These are phyloP conservation scores for Narcine bancroftii DNA, from an alignment of 2,113 vertebrate species.

Conservation along the genomic window DNA sequence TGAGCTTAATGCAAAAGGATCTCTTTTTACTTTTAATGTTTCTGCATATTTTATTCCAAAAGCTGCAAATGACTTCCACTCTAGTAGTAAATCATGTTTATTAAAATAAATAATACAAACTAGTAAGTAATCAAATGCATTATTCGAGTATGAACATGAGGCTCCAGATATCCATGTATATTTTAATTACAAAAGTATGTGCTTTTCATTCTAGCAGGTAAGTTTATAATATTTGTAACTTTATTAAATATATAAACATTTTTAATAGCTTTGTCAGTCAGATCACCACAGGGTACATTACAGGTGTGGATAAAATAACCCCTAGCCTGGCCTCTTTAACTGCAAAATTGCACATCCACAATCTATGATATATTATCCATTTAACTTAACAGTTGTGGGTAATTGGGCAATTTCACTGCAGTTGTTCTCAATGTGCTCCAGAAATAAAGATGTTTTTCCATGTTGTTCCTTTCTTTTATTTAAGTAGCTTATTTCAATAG, in stretches of 20 bases:
- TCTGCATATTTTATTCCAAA: not conserved
- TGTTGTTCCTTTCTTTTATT: not conserved
- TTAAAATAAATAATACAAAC: not conserved
- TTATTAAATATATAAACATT: not conserved
- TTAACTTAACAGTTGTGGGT: not conserved
- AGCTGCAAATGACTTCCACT: not conserved
- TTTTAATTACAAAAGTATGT: not conserved
- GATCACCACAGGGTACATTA: not conserved
- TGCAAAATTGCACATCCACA: not conserved
- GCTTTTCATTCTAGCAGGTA: not conserved
- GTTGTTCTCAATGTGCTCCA: not conserved
- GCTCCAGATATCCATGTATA: not conserved
- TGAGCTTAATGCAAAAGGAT: not conserved
- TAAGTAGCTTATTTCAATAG: not conserved
- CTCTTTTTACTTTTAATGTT: not conserved
- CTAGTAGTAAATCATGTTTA: not conserved
- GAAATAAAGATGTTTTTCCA: not conserved
- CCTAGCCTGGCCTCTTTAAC: not conserved
- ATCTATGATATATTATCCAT: not conserved
- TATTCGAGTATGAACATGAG: not conserved
- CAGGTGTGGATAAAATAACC: not conserved
- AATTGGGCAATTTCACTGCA: not conserved
- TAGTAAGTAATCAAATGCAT: not conserved
- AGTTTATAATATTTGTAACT: not conserved
- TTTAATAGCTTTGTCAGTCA: not conserved